Base-by-base conservation (phyloP, 2,113 vertebrate genomes). In the Cebidichthys violaceus region DNA sequence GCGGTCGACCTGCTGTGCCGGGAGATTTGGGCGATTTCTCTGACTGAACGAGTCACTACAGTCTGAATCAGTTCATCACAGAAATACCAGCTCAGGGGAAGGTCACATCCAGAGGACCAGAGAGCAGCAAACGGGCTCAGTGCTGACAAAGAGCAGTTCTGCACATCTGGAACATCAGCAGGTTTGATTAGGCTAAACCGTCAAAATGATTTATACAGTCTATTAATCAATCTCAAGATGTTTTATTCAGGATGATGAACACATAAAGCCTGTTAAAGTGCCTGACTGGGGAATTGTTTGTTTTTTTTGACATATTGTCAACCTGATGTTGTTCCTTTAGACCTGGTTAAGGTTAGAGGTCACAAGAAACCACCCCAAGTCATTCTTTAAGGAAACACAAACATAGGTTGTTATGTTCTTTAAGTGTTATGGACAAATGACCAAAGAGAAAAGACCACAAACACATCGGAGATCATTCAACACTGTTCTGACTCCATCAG, bases 11-110 rank as follows among this genome's bases (percentile, higher is more conserved):
- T 9, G 22, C n/a, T 24, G 24, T 4, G 17, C 24, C 4, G 2
- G 43, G 29, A 22, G 72, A 55, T 75, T 73, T 29, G 70, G 76
- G 43, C 17, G 72, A 71, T 55, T 14, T 41, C 20, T 67, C 15
- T 2, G 74, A 74, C 41, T 29, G 75, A 75, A 18, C 8, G n/a
- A 39, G 79, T 78, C 2, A n/a, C 74, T 8, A 9, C 67, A 6
- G 64, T 75, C 82, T 79, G 89, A 89, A 77, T 88, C 79, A 73
- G 80, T 47, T 37, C 33, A 1, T 60, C 59, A 31, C 24, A 69
- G 71, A 59, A 68, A 61, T 2, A 27, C 1, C 55, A 31, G 86
- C 90, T 85, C 31, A n/a, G 55, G 76, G 91, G 82, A 87, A 90
- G 81, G 89, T 87, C 80, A 57, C 54, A 2, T 1, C 33, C 41